Evolutionary conservation across 2,888 invertebrate species (phyloP).

Genomic region (Cosmorhoe ocellata): DNA sequence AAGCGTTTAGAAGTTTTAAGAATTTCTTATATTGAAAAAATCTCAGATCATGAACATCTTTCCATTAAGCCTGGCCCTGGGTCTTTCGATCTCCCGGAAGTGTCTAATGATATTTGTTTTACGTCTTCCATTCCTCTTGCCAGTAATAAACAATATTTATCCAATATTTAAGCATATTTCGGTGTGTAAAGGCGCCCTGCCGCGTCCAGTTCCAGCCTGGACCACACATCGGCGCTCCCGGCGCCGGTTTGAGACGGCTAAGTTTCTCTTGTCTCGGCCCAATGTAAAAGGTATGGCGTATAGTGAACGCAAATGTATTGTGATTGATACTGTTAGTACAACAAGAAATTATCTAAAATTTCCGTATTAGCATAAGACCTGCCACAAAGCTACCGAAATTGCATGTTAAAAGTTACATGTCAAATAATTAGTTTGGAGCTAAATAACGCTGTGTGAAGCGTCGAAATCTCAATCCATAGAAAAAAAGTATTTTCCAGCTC

Average conservation of each 20-base stretch:
- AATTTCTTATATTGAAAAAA: not conserved
- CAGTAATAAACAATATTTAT: constrained; percentile 46
- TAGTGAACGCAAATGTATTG: not conserved
- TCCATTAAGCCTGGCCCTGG: not conserved
- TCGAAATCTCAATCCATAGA: too few relatives aligned
- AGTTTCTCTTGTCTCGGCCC: constrained; percentile 38
- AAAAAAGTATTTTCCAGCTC: too few relatives aligned
- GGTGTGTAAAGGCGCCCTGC: constrained; percentile 46
- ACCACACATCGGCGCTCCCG: constrained; percentile 55
- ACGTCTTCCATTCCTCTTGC: constrained; percentile 27
- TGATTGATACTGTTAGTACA: too few relatives aligned
- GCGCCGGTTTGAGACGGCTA: constrained; percentile 42
- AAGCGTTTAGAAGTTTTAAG: too few relatives aligned
- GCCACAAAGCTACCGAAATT: too few relatives aligned
- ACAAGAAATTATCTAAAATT: too few relatives aligned
- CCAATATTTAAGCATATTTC: constrained; percentile 48
- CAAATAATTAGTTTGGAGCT: too few relatives aligned
- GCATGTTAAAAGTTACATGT: too few relatives aligned
- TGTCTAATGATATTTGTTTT: constrained; percentile 29
- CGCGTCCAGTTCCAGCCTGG: constrained; percentile 40
- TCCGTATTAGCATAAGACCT: too few relatives aligned
- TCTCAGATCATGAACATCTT: too few relatives aligned
- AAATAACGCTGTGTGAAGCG: too few relatives aligned
- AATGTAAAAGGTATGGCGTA: constrained; percentile 31
- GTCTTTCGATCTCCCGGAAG: constrained; percentile 20